A percentile compares a stretch with the other conserved stretches of the same genome.
phyloP scores from a whole-genome alignment of 2,113 vertebrate genomes.

The Heterotilapia buettikoferi region DNA sequence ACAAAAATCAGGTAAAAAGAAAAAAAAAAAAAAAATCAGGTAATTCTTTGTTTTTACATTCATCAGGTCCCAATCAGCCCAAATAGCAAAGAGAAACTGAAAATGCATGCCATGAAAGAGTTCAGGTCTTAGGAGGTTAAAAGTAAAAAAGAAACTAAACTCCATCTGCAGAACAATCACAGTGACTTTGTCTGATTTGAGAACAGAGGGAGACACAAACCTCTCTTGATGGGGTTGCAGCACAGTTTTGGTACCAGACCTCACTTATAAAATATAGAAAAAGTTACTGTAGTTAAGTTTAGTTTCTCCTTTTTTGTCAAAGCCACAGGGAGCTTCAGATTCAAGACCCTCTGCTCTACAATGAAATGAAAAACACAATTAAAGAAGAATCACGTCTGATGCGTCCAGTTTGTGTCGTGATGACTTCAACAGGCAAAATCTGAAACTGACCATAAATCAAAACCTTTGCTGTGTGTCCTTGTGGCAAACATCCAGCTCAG shows the following conservation, averaged over 20 bases:
- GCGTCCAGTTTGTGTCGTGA: not conserved
- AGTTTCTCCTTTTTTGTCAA: not conserved
- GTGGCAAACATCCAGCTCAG: not conserved
- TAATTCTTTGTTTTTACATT: not conserved
- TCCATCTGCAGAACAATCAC: not conserved
- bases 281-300: not conserved
- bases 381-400: not conserved
- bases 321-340: not conserved
- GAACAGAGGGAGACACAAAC: not conserved
- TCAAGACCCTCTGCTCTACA: not conserved
- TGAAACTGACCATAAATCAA: not conserved
- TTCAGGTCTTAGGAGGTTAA: not conserved
- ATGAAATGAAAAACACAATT: not conserved
- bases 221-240: accelerated
- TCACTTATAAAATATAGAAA: not conserved
- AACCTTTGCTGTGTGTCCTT: not conserved
- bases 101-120: not conserved
- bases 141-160: not conserved
- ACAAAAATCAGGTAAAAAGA: not conserved
- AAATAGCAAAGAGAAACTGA: not conserved
- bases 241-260: not conserved
- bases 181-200: accelerated
- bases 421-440: not conserved
- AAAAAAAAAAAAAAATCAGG: accelerated
- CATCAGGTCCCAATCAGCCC: not conserved